Evolutionary conservation across 2,888 invertebrate species (phyloP), one percentile per base, ranked within the genome.

Genomic region (Drosophila tanythrix): DNA sequence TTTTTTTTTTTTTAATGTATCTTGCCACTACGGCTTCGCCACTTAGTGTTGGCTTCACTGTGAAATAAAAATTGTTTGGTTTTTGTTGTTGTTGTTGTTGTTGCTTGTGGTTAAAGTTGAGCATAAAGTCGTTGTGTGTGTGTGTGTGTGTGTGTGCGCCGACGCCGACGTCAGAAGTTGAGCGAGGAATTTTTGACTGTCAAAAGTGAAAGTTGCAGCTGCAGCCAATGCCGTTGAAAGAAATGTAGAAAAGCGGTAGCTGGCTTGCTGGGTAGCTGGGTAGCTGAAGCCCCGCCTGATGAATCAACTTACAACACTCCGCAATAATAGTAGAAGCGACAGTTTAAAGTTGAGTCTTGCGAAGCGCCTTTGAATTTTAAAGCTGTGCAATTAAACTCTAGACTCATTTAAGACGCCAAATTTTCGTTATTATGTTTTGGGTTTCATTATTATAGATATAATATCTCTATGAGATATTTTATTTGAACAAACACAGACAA

Each of bases 181-280:
- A 89, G 76, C 84, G 82, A 90, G 89, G 88, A 86, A 88, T 90
- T 90, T 88, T 90, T 80, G 89, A 81, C 89, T 90, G 89, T 77
- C 90, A 90, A 89, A 89, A 89, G 89, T 89, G 89, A 89, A 89
- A 89, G 89, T 85, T 85, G 89, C 89, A 78, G 80, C 88, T 86
- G 82, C 76, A 70, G 69, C 70, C 73, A 77, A 76, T 78, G 84
- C 85, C 80, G 85, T 76, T 80, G 77, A 77, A 81, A 85, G 83
- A 81, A 89, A 89, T 75, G 80, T 85, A 82, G 75, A 76, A 89
- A 85, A 78, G 88, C 84, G 76, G 76, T 74, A 71, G 75, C 64
- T 56, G 61, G 59, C 35, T 46, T 40, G 59, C 55, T 25, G 21
- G 76, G 74, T 74, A 68, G 75, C 62, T 58, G 58, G 59, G 38